Evolutionary conservation across 1,140 invertebrate species (phyloP).

Genomic region (Trialeurodes vaporariorum): DNA sequence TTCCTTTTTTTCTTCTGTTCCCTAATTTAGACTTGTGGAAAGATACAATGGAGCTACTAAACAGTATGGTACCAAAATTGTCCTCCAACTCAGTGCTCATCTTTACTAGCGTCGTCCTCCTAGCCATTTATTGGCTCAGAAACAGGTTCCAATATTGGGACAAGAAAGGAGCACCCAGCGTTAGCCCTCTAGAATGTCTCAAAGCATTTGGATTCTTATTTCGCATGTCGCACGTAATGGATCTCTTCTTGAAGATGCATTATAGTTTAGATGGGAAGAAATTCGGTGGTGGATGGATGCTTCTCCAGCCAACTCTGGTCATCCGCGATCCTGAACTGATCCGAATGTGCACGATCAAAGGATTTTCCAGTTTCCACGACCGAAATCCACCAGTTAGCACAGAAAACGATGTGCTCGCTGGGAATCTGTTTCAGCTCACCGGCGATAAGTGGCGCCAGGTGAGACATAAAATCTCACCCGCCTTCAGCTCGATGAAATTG

Average conservation of each 20-base stretch:
- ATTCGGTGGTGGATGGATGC: constrained; percentile 23
- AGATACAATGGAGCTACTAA: no score
- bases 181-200: not conserved
- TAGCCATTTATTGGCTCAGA: not conserved
- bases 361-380: constrained; percentile 36
- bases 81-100: not conserved
- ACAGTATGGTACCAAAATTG: not conserved
- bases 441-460: constrained; percentile 33
- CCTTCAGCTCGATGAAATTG: constrained; percentile 36
- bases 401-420: constrained; percentile 24
- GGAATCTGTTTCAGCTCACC: constrained; percentile 22
- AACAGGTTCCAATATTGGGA: not conserved
- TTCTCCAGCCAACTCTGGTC: constrained; percentile 20
- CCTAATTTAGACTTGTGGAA: no score
- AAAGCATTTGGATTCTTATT: not conserved
- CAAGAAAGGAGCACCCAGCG: not conserved
- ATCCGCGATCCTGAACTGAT: constrained; percentile 36
- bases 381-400: constrained; percentile 24
- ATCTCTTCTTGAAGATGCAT: not conserved
- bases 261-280: not conserved
- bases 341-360: constrained; percentile 37
- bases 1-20: no score
- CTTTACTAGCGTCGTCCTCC: not conserved
- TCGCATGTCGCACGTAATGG: not conserved
- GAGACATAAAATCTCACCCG: constrained; percentile 33